These are phyloP conservation scores for Trachymyrmex septentrionalis DNA, from an alignment of 1,140 invertebrate species.

Conservation along the genomic window DNA sequence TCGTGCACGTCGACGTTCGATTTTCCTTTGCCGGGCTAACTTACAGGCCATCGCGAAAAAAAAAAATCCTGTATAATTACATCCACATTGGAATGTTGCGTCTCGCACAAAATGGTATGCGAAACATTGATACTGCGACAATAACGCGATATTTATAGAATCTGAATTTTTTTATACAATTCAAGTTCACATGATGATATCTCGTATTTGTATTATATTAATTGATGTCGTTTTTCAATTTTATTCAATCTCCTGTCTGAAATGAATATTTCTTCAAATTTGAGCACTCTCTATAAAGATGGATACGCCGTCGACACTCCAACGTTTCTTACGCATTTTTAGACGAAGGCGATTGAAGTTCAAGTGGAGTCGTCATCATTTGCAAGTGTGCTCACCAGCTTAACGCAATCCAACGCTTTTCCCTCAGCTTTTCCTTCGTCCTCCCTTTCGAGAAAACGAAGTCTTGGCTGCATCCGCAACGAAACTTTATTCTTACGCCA, in stretches of 20 bases:
- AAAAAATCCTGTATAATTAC: conserved; percentile 43
- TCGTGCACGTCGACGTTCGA: conserved; percentile 51
- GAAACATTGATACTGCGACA: conserved; percentile 1
- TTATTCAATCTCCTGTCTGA: not conserved
- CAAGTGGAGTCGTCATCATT: conserved; percentile 83
- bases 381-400: conserved; percentile 80
- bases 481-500: conserved; percentile 86
- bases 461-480: conserved; percentile 75
- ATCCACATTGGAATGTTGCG: conserved; percentile 15
- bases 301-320: conserved; percentile 78
- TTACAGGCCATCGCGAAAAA: conserved; percentile 34
- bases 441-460: conserved; percentile 66
- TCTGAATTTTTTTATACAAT: not conserved
- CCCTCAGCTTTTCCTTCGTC: conserved; percentile 60
- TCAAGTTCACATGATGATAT: not conserved
- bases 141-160: not conserved
- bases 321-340: conserved; percentile 80
- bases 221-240: not conserved
- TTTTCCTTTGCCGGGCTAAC: conserved; percentile 70
- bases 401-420: conserved; percentile 77
- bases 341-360: conserved; percentile 77
- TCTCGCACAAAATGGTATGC: conserved; percentile 23
- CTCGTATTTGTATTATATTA: not conserved
- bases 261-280: conserved; percentile 58
- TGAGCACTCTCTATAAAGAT: conserved; percentile 80